These are phyloP conservation scores for Listronotus oregonensis DNA, from an alignment of 1,140 invertebrate genomes.

Conservation along the genomic window DNA sequence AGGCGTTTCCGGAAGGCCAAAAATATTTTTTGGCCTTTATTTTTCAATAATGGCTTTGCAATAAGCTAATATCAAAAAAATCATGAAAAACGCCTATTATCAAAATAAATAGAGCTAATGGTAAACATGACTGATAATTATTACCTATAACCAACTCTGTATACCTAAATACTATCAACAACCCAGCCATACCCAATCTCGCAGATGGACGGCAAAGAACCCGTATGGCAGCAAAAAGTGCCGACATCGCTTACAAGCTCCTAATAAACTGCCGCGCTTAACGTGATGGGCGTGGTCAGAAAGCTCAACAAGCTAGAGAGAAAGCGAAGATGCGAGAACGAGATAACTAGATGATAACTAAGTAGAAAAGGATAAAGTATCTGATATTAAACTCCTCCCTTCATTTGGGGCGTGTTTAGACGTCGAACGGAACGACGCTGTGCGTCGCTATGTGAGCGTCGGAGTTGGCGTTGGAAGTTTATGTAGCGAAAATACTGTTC, in stretches of 20 bases:
- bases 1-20: too few species aligned
- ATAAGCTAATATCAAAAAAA: too few species aligned
- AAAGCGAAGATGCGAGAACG: conserved; percentile 2
- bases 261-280: conserved; percentile 19
- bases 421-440: background rate
- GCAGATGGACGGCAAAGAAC: background rate
- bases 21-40: too few species aligned
- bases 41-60: too few species aligned
- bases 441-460: background rate
- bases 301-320: conserved; percentile 12
- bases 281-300: conserved; percentile 23
- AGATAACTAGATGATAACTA: too few species aligned
- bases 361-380: background rate
- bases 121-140: too few species aligned
- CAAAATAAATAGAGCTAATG: too few species aligned
- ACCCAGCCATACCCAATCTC: conserved; percentile 7
- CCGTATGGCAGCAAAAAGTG: conserved; percentile 16
- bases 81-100: too few species aligned
- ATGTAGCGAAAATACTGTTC: conserved; percentile 28
- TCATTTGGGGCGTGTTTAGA: conserved; percentile 1
- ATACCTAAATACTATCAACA: background rate
- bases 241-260: conserved; percentile 18
- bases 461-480: conserved; percentile 15
- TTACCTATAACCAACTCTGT: background rate
- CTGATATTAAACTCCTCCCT: conserved; percentile 4